These are phyloP conservation scores for Malurus splendens DNA, from an alignment of 2,797 vertebrate genomes.

Conservation along the genomic window DNA sequence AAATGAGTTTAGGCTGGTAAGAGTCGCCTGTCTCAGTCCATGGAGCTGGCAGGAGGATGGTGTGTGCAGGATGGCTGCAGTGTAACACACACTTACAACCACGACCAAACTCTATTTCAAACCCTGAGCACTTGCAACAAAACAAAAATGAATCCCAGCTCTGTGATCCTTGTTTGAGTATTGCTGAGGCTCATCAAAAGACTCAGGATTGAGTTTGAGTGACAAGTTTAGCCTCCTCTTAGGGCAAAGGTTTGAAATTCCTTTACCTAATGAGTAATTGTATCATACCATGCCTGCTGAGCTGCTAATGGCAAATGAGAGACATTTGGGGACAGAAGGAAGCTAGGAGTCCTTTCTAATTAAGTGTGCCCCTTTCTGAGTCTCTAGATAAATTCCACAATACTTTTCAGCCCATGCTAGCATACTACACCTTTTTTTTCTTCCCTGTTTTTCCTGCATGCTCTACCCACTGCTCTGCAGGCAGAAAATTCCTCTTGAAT, in stretches of 20 bases:
- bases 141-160: not conserved
- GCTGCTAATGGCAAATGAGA: slow-evolving; percentile 15
- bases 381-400: slow-evolving; percentile 2
- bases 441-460: not conserved
- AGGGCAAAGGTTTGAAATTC: slow-evolving; percentile 57
- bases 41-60: not conserved
- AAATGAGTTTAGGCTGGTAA: not conserved
- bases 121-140: not conserved
- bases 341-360: not conserved
- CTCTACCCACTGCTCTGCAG: not conserved
- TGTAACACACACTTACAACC: rapidly evolving
- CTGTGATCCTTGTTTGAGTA: not conserved
- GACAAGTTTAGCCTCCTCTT: slow-evolving; percentile 25
- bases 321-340: not conserved
- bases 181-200: not conserved
- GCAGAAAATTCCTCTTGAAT: slow-evolving; percentile 46
- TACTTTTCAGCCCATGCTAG: not conserved
- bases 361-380: not conserved
- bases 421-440: not conserved
- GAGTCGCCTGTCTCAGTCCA: not conserved
- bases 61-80: not conserved
- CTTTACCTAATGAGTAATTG: slow-evolving; percentile 53
- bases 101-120: not conserved
- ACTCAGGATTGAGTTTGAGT: not conserved
- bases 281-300: slow-evolving; percentile 27